Percentiles rank a stretch among this genome's conserved stretches.
Evolutionary conservation across 2,113 vertebrate genomes (phyloP).

Genomic region (Dasyornis broadbenti): DNA sequence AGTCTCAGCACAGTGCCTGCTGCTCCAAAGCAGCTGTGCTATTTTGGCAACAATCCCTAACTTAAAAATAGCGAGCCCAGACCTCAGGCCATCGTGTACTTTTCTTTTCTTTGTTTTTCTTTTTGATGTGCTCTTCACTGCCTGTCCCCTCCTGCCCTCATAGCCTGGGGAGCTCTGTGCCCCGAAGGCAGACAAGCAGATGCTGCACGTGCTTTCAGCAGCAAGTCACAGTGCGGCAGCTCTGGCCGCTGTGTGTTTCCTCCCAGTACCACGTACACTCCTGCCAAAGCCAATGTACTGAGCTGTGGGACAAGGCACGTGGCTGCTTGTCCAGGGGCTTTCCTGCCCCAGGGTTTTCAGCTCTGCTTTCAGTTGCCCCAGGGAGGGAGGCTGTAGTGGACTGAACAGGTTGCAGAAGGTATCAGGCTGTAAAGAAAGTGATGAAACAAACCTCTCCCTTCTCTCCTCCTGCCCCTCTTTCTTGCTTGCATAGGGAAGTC

Average conservation of each 20-base stretch:
- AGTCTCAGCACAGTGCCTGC: not conserved
- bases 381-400: too few relatives aligned
- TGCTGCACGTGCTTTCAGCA: not conserved
- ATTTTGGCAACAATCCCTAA: not conserved
- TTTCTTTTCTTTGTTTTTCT: not conserved
- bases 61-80: constrained; percentile 47
- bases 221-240: not conserved
- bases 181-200: rapidly evolving
- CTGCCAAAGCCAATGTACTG: not conserved
- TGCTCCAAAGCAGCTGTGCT: constrained; percentile 24
- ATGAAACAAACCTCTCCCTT: not conserved
- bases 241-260: rapidly evolving
- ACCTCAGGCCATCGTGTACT: not conserved
- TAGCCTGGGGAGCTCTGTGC: not conserved
- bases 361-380: not conserved
- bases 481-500: constrained; percentile 82
- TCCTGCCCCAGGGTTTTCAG: not conserved
- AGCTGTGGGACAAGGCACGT: rapidly evolving
- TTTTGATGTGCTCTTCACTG: not conserved
- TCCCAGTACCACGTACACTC: not conserved
- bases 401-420: not conserved
- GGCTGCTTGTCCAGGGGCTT: not conserved
- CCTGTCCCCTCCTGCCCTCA: not conserved
- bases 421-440: not conserved
- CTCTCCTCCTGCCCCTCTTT: not conserved